Evolutionary conservation across 2,113 vertebrate species (phyloP).

Genomic region (Takifugu flavidus): DNA sequence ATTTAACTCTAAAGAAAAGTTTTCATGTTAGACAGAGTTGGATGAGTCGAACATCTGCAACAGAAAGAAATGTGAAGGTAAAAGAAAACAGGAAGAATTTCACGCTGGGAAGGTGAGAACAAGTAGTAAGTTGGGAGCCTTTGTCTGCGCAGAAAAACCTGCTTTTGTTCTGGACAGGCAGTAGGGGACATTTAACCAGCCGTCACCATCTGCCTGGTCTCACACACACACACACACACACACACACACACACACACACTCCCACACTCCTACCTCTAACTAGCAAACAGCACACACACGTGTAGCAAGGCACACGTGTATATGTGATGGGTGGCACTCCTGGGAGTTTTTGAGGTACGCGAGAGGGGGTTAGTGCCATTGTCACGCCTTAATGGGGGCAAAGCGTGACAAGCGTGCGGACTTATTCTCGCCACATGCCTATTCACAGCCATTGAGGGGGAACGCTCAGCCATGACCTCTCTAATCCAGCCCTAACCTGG

Average conservation of each 20-base stretch:
- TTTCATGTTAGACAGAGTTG: background rate
- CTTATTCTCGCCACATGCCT: constrained; percentile 84
- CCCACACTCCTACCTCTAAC: constrained; percentile 3
- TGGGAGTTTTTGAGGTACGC: constrained; percentile 5
- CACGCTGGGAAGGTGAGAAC: constrained; percentile 7
- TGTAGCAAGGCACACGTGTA: constrained; percentile 7
- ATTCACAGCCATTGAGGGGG: constrained; percentile 76
- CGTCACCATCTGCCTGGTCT: constrained; percentile 53
- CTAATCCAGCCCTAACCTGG: constrained; percentile 24
- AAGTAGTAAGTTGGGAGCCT: background rate
- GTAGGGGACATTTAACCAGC: constrained; percentile 50
- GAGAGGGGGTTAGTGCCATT: constrained; percentile 63
- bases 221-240: constrained; percentile 23
- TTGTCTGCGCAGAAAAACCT: background rate
- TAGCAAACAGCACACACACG: constrained; percentile 7
- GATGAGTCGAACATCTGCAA: background rate
- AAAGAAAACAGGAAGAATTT: background rate
- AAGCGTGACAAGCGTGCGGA: constrained; percentile 73
- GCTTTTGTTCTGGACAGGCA: constrained; percentile 16
- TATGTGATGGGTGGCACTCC: constrained; percentile 51
- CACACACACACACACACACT: constrained; percentile 11
- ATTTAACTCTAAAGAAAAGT: too few species aligned
- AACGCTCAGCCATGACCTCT: constrained; percentile 77
- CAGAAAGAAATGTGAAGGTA: background rate
- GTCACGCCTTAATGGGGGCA: constrained; percentile 73